Conservation (phyloP, 2,888 invertebrate species). For the Drosophila algonquin region DNA sequence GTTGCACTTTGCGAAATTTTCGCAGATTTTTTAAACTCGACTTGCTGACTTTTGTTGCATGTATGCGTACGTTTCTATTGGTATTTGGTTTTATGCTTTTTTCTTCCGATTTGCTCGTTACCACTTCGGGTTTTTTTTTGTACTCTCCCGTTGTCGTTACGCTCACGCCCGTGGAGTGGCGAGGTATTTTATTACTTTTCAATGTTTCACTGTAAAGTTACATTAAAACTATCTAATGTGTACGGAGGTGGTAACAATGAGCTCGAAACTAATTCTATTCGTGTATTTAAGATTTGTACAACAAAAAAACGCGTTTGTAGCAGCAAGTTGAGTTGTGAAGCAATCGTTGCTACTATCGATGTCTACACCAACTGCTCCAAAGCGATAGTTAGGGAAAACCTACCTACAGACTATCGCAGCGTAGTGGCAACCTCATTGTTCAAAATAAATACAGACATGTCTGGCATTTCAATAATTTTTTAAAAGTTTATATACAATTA, state of each 20-base stretch:
- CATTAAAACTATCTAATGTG: slow-evolving; percentile 73
- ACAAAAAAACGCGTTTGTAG: slow-evolving; percentile 75
- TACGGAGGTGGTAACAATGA: slow-evolving; percentile 70
- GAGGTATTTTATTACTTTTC: slow-evolving; percentile 20
- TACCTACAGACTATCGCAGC: not conserved
- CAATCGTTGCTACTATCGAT: not conserved
- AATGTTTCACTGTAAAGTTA: slow-evolving; percentile 66
- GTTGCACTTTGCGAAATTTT: slow-evolving; percentile 13
- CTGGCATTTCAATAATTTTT: not conserved
- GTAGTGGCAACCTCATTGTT: not conserved
- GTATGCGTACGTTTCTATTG: slow-evolving; percentile 30
- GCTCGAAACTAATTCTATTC: slow-evolving; percentile 70
- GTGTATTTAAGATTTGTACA: slow-evolving; percentile 71
- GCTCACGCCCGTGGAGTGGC: slow-evolving; percentile 42
- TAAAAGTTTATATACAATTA: not conserved
- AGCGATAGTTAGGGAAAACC: not conserved
- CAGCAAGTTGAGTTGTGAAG: slow-evolving; percentile 48
- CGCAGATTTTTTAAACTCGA: not conserved
- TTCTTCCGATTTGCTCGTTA: slow-evolving; percentile 47
- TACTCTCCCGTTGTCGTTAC: slow-evolving; percentile 41
- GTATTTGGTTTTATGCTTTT: slow-evolving; percentile 32
- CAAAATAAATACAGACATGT: not conserved
- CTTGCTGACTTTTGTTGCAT: slow-evolving; percentile 18
- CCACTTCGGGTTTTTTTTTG: slow-evolving; percentile 39
- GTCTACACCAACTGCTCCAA: not conserved